Evolutionary conservation across 2,888 invertebrate species (phyloP), one percentile per base, ranked within the genome.

Genomic region (Stegana nigrithorax): DNA sequence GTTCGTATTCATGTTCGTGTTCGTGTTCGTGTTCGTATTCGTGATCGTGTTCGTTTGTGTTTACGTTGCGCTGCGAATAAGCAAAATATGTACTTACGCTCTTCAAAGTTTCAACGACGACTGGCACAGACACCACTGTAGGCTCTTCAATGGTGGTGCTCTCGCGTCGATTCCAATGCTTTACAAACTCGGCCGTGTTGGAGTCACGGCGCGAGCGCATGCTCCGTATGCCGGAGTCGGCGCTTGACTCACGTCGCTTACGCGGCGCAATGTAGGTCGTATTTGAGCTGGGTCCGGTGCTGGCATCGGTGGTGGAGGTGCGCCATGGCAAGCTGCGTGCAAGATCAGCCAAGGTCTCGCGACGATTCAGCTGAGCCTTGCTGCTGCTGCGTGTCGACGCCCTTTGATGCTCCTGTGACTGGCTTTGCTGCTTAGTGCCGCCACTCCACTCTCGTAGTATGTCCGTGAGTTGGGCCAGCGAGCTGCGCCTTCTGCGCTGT

Each of bases 271-370:
- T 88, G 51, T 77, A 79, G 7, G 61, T 71, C 29, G 69, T 67
- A 61, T 87, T 86, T 77, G 88, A 87, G 1, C 69, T 67, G 1
- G 66, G 65, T 12, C 68, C 69, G 7, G 81, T 84, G 42, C 85
- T 79, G 4, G 86, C 83, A 64, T 90, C 89, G 12, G 88, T 87
- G 21, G 89, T 87, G 44, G 90, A 89, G 25, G 93, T 89, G 14
- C 92, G 90, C 94, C 94, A 95, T 0, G 94, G 94, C 59, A 95
- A 84, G 39, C 93, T 93, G 72, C 94, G 90, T 1, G 95, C 95
- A 62, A 96, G 88, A 82, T 95, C 96, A 39, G 95, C 95, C 60
- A 96, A 87, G 1, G 95, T 95, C 85, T 95, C 95, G 53, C 95
- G 89, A 2, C 96, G 89, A 72, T 92, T 92, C 21, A 94, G 87